A percentile compares a stretch with the other conserved stretches of the same genome.
These are phyloP conservation scores for Apis cerana DNA, from an alignment of 1,140 invertebrate species.

Conservation along the genomic window DNA sequence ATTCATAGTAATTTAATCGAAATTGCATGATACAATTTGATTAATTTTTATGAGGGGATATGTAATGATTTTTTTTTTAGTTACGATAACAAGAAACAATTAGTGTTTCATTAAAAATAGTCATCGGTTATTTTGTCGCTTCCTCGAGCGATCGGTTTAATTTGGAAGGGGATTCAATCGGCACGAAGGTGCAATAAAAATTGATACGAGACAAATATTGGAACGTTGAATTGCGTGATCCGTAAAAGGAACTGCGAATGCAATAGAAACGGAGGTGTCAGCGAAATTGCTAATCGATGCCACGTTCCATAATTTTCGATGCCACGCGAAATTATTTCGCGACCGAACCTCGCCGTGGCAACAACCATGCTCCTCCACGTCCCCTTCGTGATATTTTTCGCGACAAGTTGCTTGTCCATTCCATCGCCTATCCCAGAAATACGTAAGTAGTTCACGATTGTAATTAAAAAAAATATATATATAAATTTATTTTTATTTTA, in stretches of 20 bases:
- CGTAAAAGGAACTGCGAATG: not conserved
- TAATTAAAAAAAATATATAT: no score
- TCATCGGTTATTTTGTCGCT: not conserved
- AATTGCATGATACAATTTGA: no score
- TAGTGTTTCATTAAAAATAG: not conserved
- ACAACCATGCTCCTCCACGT: conserved; percentile 38
- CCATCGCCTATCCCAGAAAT: conserved; percentile 30
- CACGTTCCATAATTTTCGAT: conserved; percentile 30
- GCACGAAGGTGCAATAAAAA: conserved; percentile 7
- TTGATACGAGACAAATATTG: not conserved
- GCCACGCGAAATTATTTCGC: conserved; percentile 22
- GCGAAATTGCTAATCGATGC: conserved; percentile 17
- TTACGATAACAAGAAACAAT: no score
- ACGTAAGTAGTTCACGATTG: conserved; percentile 47
- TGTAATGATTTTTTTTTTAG: no score
- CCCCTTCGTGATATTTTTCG: conserved; percentile 8
- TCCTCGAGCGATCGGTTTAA: not conserved
- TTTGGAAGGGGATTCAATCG: not conserved
- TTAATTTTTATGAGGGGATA: no score
- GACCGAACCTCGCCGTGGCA: conserved; percentile 20
- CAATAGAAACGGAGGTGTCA: conserved; percentile 31
- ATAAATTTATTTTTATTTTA: no score
- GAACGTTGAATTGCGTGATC: not conserved
- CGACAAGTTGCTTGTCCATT: not conserved
- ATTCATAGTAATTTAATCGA: no score